Evolutionary conservation across 2,888 invertebrate species (phyloP).

Genomic region (Salpingus planirostris): DNA sequence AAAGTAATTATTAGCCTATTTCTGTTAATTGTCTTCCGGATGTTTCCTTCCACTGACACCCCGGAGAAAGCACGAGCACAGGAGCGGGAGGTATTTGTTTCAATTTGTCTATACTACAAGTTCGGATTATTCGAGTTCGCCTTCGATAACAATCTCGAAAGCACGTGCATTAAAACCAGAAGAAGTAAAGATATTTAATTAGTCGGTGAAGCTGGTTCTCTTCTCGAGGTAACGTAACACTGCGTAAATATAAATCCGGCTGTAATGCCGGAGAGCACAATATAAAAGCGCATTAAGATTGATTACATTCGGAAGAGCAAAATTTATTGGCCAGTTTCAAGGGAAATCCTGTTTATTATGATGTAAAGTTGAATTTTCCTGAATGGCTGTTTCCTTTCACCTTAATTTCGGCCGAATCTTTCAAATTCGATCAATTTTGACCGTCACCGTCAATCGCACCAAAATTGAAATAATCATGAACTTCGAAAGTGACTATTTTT

Average conservation of each 20-base stretch:
- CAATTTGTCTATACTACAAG: no score
- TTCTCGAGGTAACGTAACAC: no score
- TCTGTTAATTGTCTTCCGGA: slow-evolving; percentile 12
- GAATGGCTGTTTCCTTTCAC: slow-evolving; percentile 5
- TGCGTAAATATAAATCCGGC: slow-evolving; percentile 10
- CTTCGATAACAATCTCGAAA: no score
- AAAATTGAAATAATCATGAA: no score
- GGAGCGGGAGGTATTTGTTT: neutral
- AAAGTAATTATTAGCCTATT: slow-evolving; percentile 14
- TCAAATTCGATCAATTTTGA: no score
- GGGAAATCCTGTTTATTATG: slow-evolving; percentile 16
- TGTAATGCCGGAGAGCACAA: slow-evolving; percentile 12
- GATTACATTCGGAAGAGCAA: slow-evolving; percentile 15
- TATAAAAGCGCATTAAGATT: slow-evolving; percentile 16
- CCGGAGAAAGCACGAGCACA: no score
- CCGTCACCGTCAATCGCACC: no score
- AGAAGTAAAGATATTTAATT: no score
- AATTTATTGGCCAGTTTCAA: slow-evolving; percentile 16
- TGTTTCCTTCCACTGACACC: neutral
- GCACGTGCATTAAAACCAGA: no score
- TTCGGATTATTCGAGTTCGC: no score
- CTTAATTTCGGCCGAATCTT: slow-evolving; percentile 4
- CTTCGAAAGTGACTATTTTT: no score
- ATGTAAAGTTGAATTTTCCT: slow-evolving; percentile 16
- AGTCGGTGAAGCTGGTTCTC: no score